phyloP scores from a whole-genome alignment of 2,797 vertebrate species.

The Gymnothorax reevesii region DNA sequence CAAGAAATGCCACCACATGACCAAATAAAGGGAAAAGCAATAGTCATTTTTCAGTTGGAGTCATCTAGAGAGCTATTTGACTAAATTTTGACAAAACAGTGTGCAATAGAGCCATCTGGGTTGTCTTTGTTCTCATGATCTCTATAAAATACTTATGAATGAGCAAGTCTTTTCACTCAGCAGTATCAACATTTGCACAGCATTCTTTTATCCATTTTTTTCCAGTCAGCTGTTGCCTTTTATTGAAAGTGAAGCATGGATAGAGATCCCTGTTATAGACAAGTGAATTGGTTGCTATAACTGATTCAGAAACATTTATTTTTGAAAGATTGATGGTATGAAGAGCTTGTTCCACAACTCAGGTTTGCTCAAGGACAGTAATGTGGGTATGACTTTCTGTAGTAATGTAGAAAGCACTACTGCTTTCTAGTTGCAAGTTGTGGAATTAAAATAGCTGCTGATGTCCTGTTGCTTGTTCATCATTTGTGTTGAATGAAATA shows the following conservation, averaged over 20 bases:
- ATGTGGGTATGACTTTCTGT: neutral
- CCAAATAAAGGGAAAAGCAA: neutral
- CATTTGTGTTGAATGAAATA: neutral
- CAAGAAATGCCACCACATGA: too few species aligned
- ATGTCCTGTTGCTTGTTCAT: neutral
- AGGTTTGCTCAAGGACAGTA: neutral
- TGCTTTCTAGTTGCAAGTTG: neutral
- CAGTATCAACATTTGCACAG: neutral
- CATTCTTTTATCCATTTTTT: neutral
- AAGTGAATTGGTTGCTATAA: constrained; percentile 8
- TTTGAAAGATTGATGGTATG: constrained; percentile 7
- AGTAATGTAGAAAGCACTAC: neutral
- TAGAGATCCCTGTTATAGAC: constrained; percentile 22
- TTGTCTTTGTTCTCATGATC: neutral
- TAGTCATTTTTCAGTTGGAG: neutral
- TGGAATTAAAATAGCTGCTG: neutral
- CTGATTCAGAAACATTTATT: constrained; percentile 17
- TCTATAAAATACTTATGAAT: too few species aligned
- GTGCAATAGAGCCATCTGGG: neutral
- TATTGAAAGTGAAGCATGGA: constrained; percentile 14
- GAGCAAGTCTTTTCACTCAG: neutral
- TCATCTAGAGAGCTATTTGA: neutral
- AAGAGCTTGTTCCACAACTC: neutral
- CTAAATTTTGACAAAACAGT: neutral
- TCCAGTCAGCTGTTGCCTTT: constrained; percentile 13